These are phyloP conservation scores for Drosophila tropicalis DNA, from an alignment of 1,140 invertebrate species.

Conservation along the genomic window DNA sequence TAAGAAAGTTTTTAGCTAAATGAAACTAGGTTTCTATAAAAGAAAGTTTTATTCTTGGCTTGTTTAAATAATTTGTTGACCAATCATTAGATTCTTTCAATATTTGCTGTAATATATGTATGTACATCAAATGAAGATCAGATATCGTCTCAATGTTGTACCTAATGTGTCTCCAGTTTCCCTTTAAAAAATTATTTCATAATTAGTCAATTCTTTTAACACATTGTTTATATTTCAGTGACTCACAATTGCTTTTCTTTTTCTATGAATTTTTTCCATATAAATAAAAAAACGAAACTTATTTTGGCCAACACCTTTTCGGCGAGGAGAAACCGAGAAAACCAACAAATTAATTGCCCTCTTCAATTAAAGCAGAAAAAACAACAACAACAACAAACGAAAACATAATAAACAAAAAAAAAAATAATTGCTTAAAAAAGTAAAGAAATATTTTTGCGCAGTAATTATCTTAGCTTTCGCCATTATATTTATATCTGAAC, in stretches of 20 bases:
- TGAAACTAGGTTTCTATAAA: too few species aligned
- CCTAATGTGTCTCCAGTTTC: too few species aligned
- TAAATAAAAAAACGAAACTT: neutral
- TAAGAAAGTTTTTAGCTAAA: too few species aligned
- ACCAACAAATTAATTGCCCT: constrained; percentile 11
- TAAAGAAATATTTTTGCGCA: constrained; percentile 8
- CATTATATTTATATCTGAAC: neutral
- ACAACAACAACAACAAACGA: neutral
- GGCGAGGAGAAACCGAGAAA: neutral
- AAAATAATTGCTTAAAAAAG: constrained; percentile 10
- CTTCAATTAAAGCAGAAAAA: neutral
- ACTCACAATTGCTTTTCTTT: neutral
- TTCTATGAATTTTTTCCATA: neutral
- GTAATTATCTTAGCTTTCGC: constrained; percentile 3
- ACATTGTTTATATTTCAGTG: neutral
- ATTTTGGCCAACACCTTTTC: neutral
- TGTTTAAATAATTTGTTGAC: too few species aligned
- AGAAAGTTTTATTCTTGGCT: too few species aligned
- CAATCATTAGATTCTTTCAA: too few species aligned
- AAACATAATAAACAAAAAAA: constrained; percentile 2
- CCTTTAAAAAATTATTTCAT: too few species aligned
- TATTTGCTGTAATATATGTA: too few species aligned
- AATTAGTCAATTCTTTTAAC: neutral
- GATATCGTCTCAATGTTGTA: too few species aligned
- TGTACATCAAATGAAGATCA: too few species aligned